Conservation (phyloP, 2,113 vertebrate genomes). For the Plotosus lineatus region DNA sequence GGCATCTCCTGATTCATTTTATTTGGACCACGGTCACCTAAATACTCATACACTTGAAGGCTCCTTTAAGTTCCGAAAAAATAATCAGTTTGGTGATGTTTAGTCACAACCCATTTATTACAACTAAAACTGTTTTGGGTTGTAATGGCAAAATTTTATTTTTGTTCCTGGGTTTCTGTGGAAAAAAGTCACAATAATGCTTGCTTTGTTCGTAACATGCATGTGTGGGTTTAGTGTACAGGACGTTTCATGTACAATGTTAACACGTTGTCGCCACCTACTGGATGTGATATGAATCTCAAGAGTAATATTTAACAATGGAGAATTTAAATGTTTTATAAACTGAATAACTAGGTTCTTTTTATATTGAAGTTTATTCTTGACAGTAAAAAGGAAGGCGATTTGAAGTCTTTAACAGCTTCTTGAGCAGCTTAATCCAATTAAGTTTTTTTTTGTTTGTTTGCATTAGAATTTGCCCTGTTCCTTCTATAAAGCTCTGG, state of each 20-base stretch:
- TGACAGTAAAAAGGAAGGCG: neutral
- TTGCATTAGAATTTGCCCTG: neutral
- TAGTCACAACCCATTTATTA: neutral
- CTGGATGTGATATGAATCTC: neutral
- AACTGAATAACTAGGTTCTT: too few relatives aligned
- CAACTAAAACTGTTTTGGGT: neutral
- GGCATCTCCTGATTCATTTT: neutral
- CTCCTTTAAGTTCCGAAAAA: neutral
- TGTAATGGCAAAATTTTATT: neutral
- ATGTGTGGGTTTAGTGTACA: neutral
- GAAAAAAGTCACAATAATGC: neutral
- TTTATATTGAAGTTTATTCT: too few relatives aligned
- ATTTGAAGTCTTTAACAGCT: neutral
- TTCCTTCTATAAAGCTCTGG: neutral
- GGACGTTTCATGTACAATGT: neutral
- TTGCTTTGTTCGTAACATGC: too few relatives aligned
- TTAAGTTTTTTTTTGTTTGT: neutral
- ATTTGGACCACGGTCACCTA: neutral
- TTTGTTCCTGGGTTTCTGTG: neutral
- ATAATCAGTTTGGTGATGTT: neutral
- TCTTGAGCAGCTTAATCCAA: too few relatives aligned
- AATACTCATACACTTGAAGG: neutral
- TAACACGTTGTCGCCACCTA: neutral
- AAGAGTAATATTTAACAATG: neutral
- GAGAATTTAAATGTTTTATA: too few relatives aligned